Evolutionary conservation across 2,113 vertebrate genomes (phyloP).

Genomic region (Bos taurus): DNA sequence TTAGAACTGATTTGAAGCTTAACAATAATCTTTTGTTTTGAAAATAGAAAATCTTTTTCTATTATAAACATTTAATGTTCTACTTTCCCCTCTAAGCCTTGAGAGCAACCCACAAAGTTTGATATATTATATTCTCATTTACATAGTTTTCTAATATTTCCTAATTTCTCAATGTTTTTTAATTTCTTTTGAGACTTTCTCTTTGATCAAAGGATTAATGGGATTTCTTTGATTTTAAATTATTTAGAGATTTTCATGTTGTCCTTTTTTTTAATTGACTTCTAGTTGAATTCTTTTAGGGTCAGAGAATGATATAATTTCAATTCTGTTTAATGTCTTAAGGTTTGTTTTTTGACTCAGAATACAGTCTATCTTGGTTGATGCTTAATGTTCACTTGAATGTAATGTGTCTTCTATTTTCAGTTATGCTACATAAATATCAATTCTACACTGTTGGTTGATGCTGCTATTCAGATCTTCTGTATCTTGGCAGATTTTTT

Average conservation of each 20-base stretch:
- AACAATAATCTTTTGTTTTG: neutral
- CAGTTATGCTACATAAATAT: accelerated
- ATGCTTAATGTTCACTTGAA: accelerated
- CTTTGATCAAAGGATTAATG: neutral
- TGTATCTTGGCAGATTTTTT: neutral
- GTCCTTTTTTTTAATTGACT: neutral
- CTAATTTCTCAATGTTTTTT: neutral
- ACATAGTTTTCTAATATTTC: neutral
- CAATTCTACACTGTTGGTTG: accelerated
- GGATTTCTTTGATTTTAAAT: neutral
- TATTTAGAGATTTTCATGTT: neutral
- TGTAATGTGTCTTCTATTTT: accelerated
- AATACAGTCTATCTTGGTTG: neutral
- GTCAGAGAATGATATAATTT: neutral
- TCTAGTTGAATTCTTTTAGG: neutral
- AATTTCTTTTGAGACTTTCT: neutral
- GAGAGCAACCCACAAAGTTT: neutral
- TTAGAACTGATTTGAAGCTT: neutral
- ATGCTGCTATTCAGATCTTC: accelerated
- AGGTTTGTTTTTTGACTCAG: neutral
- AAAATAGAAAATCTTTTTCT: neutral
- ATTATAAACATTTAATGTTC: neutral
- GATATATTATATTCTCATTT: neutral
- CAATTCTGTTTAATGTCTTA: neutral
- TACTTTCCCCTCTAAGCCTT: neutral